These are phyloP conservation scores for Muscina levida DNA, from an alignment of 2,888 invertebrate species.

Conservation along the genomic window DNA sequence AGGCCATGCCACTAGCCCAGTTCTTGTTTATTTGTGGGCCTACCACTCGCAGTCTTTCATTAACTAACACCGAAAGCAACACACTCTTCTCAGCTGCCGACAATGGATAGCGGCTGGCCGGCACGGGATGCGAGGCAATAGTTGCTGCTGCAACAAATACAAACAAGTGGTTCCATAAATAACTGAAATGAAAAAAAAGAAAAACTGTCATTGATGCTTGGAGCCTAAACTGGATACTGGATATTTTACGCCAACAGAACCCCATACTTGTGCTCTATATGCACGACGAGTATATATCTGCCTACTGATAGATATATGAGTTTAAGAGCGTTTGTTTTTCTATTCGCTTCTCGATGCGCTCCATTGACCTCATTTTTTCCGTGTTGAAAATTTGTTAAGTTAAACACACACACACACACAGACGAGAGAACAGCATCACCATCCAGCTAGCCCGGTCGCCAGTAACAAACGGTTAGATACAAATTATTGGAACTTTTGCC, in stretches of 20 bases:
- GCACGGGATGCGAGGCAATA: neutral
- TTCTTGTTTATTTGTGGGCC: neutral
- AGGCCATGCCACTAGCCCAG: neutral
- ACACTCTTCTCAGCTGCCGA: neutral
- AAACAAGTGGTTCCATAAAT: slow-evolving; percentile 66
- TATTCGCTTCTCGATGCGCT: slow-evolving; percentile 46
- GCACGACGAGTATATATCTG: neutral
- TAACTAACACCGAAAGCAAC: neutral
- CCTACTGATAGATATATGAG: too few species aligned
- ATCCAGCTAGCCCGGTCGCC: too few species aligned
- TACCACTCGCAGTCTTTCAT: neutral
- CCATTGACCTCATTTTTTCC: slow-evolving; percentile 64
- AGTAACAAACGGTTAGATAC: too few species aligned
- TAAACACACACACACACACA: slow-evolving; percentile 10
- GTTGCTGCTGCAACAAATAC: slow-evolving; percentile 32
- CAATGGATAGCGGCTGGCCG: neutral
- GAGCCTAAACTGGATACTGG: slow-evolving; percentile 20
- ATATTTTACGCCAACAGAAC: too few species aligned
- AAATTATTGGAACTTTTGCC: slow-evolving; percentile 11
- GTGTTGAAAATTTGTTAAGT: slow-evolving; percentile 52
- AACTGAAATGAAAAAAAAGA: slow-evolving; percentile 36
- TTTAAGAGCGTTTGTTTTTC: neutral
- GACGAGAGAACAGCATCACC: neutral
- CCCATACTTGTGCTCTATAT: neutral
- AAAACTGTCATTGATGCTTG: slow-evolving; percentile 40